These are phyloP conservation scores for Scelioninae gen. 1 DNA, from an alignment of 2,888 invertebrate genomes.

Conservation along the genomic window DNA sequence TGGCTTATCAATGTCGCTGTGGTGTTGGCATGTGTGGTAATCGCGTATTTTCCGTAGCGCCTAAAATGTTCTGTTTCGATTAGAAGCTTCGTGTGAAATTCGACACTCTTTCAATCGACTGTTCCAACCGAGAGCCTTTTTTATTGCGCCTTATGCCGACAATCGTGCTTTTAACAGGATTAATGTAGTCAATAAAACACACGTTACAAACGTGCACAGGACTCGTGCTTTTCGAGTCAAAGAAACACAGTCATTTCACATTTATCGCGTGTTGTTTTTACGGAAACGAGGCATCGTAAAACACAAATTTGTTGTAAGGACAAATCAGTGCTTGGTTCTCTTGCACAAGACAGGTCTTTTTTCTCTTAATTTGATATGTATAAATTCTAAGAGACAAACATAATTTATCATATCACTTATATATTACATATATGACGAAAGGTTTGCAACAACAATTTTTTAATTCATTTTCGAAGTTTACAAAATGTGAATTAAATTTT, in stretches of 20 bases:
- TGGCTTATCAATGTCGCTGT: conserved; percentile 67
- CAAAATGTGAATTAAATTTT: too few species aligned
- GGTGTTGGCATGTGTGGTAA: conserved; percentile 56
- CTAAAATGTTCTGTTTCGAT: conserved; percentile 46
- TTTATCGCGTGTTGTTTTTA: too few species aligned
- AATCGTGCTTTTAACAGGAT: conserved; percentile 40
- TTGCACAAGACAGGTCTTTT: too few species aligned
- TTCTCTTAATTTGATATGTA: too few species aligned
- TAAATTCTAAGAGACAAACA: too few species aligned
- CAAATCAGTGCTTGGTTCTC: too few species aligned
- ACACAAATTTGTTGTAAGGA: too few species aligned
- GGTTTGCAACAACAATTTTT: too few species aligned
- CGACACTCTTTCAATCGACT: conserved; percentile 48
- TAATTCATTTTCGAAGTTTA: too few species aligned
- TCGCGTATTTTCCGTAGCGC: conserved; percentile 55
- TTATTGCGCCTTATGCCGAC: conserved; percentile 19
- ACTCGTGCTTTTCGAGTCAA: not conserved
- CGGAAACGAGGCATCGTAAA: too few species aligned
- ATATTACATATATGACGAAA: too few species aligned
- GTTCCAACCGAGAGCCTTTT: conserved; percentile 23
- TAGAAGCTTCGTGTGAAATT: conserved; percentile 55
- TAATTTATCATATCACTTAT: too few species aligned
- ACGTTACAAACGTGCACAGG: not conserved
- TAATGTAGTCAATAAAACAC: conserved; percentile 34
- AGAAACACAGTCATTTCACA: not conserved